Base-by-base conservation (phyloP, 1,140 invertebrate genomes). In the Neoseiulus cucumeris region DNA sequence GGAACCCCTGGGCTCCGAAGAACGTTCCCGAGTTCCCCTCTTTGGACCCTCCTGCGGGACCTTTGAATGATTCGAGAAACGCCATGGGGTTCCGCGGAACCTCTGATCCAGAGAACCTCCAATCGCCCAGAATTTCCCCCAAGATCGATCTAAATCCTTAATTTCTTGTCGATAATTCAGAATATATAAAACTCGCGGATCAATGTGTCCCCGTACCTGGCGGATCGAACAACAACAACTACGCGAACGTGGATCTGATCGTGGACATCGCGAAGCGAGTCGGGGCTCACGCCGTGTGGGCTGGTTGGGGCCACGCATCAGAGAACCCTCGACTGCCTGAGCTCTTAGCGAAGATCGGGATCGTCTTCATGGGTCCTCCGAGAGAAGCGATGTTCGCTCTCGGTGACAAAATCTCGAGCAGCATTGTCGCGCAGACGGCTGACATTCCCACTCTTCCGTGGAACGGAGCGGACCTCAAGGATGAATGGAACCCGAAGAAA, bases 181-280 rank as follows among this genome's bases (percentile, higher is more conserved):
- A 98, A 73, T 99, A 98, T 74, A 96, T 99, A 68, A 94, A 96
- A 78, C 91, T 98, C 88, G 94, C 94, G 9, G 95, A 99, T 77
- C 91, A 96, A 74, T 95, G 95, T 74, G 93, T 98, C 0, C 89
- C 91, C 1, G 95, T 98, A 0, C 91, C 93, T 30, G 94, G 94
- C 7, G 96, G 96, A 2, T 84, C 91, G 0, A 99, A 99, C 75
- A 98, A 98, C 75, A 98, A 98, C 73, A 99, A 99, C 76, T 99
- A 98, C 73, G 96, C 96, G n/a, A 99, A 99, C 77, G 94, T 98
- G 0, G 94, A 99, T 74, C 82, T 98, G 4, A 98, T 99, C 70
- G 82, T 98, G 1, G 92, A 97, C 73, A 95, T 97, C 70, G 93
- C 94, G 18, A 82, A 87, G 42, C 81, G 92, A 66, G 89, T 87